phyloP scores from a whole-genome alignment of 1,140 invertebrate species.

The Drosophila tani region DNA sequence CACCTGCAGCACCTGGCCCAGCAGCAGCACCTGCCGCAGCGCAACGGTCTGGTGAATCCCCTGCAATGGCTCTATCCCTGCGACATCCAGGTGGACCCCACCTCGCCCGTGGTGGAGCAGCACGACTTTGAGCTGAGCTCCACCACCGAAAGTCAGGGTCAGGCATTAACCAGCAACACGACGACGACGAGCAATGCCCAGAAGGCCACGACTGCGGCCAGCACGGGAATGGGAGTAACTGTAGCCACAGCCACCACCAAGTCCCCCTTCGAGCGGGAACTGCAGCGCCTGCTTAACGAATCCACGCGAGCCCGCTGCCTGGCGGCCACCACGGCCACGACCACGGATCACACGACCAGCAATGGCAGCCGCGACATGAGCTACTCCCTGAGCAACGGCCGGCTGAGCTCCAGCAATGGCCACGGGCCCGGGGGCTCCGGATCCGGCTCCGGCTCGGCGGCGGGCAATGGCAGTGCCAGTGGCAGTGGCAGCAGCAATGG shows the following conservation, averaged over 20 bases:
- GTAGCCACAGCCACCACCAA: conserved; percentile 70
- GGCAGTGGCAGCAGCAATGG: conserved; percentile 69
- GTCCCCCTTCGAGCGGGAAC: conserved; percentile 90
- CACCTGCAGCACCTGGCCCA: conserved; percentile 24
- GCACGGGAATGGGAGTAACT: conserved; percentile 19
- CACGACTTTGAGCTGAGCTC: conserved; percentile 83
- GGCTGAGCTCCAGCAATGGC: conserved; percentile 68
- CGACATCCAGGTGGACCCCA: conserved; percentile 86
- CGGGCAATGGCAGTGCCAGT: conserved; percentile 28
- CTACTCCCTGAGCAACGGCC: conserved; percentile 60
- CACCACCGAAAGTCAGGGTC: conserved; percentile 85
- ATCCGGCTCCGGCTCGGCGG: conserved; percentile 17
- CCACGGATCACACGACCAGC: conserved; percentile 66
- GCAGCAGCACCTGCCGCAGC: conserved; percentile 4
- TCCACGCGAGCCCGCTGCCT: conserved; percentile 71
- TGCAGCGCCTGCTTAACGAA: conserved; percentile 90
- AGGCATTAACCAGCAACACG: conserved; percentile 80
- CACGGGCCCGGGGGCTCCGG: conserved; percentile 20
- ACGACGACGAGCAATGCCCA: conserved; percentile 74
- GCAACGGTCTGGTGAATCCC: conserved; percentile 63
- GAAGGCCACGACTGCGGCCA: conserved; percentile 49
- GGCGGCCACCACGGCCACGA: conserved; percentile 26
- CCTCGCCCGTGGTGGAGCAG: conserved; percentile 75
- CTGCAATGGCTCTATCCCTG: conserved; percentile 88
- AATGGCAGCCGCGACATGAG: conserved; percentile 69